Percentiles rank a stretch among this genome's conserved stretches.
These are phyloP conservation scores for Willowsia nigromaculata DNA, from an alignment of 2,888 invertebrate species.

Conservation along the genomic window DNA sequence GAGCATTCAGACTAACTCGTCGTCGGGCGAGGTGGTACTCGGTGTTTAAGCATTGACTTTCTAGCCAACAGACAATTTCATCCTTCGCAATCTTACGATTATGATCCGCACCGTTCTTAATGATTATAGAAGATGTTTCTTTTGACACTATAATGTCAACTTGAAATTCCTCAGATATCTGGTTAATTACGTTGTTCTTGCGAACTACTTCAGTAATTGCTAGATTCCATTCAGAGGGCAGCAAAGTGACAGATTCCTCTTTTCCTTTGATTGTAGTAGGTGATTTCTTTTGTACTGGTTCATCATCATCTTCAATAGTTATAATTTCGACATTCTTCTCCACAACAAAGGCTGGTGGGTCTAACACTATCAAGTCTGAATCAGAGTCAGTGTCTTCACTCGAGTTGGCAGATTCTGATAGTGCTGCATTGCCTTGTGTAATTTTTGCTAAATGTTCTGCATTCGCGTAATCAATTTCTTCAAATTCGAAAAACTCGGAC, in stretches of 20 bases:
- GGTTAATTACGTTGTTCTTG: conserved; percentile 18
- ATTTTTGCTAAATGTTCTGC: neutral
- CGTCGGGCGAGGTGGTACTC: neutral
- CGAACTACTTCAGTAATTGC: conserved; percentile 20
- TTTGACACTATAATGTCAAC: conserved; percentile 51
- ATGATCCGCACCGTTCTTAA: neutral
- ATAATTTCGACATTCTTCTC: conserved; percentile 51
- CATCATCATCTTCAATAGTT: conserved; percentile 62
- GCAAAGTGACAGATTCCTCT: conserved; percentile 22
- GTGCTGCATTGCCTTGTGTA: neutral
- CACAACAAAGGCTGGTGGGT: neutral
- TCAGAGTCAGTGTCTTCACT: neutral
- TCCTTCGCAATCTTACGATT: conserved; percentile 52
- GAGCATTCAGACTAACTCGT: neutral
- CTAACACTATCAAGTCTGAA: neutral
- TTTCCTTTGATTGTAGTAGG: too few species aligned
- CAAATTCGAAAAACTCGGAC: neutral
- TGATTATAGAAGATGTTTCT: conserved; percentile 9
- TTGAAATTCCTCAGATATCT: conserved; percentile 32
- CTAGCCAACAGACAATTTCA: conserved; percentile 64
- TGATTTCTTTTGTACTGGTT: neutral
- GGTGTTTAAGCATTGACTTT: conserved; percentile 50
- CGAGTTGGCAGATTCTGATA: neutral
- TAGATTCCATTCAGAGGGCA: conserved; percentile 61
- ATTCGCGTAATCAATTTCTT: neutral